Percentiles rank a stretch among this genome's conserved stretches.
Evolutionary conservation across 2,888 invertebrate genomes (phyloP).

Genomic region (Ceratothoa steindachneri): DNA sequence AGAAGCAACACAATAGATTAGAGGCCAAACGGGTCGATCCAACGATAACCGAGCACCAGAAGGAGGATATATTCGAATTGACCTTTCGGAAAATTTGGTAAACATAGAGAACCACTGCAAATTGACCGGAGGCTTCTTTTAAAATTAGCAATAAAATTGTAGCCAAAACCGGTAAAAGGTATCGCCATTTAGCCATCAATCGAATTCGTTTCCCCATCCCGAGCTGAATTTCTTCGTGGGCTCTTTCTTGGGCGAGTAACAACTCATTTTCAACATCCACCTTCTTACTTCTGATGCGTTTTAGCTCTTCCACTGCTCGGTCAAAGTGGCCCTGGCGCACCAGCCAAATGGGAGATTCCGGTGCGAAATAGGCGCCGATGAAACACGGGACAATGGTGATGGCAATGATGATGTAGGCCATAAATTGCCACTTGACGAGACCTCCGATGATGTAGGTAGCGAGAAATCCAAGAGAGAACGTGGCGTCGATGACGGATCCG

Average conservation of each 20-base stretch:
- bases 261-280: conserved; percentile 28
- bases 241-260: not conserved
- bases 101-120: conserved; percentile 21
- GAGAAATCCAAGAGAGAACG: conserved; percentile 34
- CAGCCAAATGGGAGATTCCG: conserved; percentile 33
- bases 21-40: conserved; percentile 16
- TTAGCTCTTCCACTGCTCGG: conserved; percentile 16
- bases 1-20: conserved; percentile 12
- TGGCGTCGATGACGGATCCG: conserved; percentile 21
- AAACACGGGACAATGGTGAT: conserved; percentile 22
- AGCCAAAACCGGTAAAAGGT: conserved; percentile 20
- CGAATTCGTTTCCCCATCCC: not conserved
- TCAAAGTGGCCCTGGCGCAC: conserved; percentile 10
- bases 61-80: conserved; percentile 17
- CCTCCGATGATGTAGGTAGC: conserved; percentile 24
- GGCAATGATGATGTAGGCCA: conserved; percentile 18
- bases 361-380: conserved; percentile 16
- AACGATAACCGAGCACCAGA: conserved; percentile 24
- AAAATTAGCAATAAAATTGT: conserved; percentile 20
- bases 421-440: conserved; percentile 23
- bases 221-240: not conserved
- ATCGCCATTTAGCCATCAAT: not conserved
- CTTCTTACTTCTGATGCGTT: not conserved
- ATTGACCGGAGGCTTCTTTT: conserved; percentile 33
- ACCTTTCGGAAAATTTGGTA: conserved; percentile 17